Conservation (phyloP, 2,113 vertebrate genomes). For the Mustela nigripes region DNA sequence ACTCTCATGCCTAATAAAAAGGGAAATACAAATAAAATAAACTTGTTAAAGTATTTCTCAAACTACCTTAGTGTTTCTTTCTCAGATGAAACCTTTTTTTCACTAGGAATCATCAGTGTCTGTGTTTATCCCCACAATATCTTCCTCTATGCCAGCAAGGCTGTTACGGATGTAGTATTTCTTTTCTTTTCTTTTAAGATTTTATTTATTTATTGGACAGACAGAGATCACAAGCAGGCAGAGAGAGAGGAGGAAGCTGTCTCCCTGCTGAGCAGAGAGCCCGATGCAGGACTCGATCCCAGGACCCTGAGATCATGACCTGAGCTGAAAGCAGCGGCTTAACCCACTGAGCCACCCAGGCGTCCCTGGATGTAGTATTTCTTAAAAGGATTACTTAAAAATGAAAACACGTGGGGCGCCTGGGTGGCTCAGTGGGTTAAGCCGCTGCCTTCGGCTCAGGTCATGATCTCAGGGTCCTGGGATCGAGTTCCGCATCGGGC, state of each 20-base stretch:
- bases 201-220: too few species aligned
- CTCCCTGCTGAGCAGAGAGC: too few species aligned
- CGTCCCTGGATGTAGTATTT: not conserved
- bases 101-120: not conserved
- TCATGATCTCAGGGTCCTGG: too few species aligned
- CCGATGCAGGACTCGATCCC: too few species aligned
- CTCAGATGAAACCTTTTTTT: not conserved
- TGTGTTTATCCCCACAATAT: not conserved
- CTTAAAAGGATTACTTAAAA: conserved; percentile 14
- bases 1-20: not conserved
- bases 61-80: not conserved
- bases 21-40: not conserved
- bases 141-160: not conserved
- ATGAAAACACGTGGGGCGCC: not conserved
- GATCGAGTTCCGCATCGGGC: too few species aligned
- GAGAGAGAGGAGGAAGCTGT: too few species aligned
- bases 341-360: too few species aligned
- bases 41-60: not conserved
- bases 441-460: too few species aligned
- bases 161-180: not conserved
- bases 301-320: too few species aligned
- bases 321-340: too few species aligned
- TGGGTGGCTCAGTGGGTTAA: too few species aligned
- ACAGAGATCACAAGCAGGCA: too few species aligned
- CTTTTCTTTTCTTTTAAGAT: not conserved